A percentile compares a stretch with the other conserved stretches of the same genome.
Evolutionary conservation across 2,113 vertebrate species (phyloP).

Genomic region (Siniperca chuatsi): DNA sequence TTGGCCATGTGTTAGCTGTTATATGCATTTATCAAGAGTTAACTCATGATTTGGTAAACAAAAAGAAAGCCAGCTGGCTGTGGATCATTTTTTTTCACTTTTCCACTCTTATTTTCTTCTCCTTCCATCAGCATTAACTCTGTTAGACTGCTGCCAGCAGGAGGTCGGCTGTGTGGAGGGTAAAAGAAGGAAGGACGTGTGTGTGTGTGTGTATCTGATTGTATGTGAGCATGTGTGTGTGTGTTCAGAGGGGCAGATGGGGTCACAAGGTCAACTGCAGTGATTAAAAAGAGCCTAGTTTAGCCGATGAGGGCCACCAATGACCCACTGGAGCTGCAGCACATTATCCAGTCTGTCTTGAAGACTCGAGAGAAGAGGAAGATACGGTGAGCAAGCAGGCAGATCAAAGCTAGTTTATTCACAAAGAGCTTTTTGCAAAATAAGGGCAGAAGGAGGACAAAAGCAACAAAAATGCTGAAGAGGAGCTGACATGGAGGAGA

Average conservation of each 20-base stretch:
- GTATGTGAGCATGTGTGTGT: not conserved
- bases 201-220: not conserved
- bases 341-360: constrained; percentile 16
- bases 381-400: not conserved
- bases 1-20: not conserved
- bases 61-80: not conserved
- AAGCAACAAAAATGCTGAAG: constrained; percentile 7
- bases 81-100: not conserved
- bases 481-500: constrained; percentile 9
- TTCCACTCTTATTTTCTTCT: constrained; percentile 3
- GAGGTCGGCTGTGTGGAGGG: constrained; percentile 18
- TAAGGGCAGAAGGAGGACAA: not conserved
- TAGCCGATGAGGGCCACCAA: not conserved
- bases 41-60: constrained; percentile 14
- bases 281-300: constrained; percentile 57
- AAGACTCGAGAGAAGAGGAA: constrained; percentile 7
- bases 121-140: constrained; percentile 25
- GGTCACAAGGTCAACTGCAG: constrained; percentile 31
- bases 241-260: not conserved
- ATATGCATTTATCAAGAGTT: not conserved
- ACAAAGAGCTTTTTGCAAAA: constrained; percentile 30
- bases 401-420: constrained; percentile 33
- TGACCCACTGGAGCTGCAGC: constrained; percentile 6
- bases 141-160: constrained; percentile 19
- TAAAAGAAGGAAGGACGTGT: not conserved